These are phyloP conservation scores for Capromys pilorides DNA, from an alignment of 2,797 vertebrate genomes.

Conservation along the genomic window DNA sequence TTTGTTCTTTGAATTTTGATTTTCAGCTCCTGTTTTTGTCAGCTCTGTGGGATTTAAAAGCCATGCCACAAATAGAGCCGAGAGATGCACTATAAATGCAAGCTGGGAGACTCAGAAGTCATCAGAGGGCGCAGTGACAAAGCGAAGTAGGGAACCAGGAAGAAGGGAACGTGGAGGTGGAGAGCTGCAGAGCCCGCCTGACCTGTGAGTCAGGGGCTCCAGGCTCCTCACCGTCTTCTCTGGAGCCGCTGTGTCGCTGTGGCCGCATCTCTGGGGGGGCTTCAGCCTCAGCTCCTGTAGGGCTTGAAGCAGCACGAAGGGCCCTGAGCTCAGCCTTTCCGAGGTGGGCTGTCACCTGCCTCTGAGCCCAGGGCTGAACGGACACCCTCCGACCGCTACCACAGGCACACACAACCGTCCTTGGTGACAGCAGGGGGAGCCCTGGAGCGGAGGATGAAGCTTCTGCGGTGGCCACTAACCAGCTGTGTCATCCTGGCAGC, in stretches of 20 bases:
- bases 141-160: not conserved
- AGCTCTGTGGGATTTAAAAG: not conserved
- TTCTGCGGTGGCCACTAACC: not conserved
- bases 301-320: not conserved
- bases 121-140: not conserved
- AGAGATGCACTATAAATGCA: not conserved
- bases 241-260: not conserved
- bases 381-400: not conserved
- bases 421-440: no score
- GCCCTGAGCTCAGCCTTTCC: not conserved
- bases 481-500: not conserved
- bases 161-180: not conserved
- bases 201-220: no score
- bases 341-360: not conserved
- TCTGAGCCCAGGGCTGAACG: rapidly evolving
- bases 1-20: not conserved
- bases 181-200: not conserved
- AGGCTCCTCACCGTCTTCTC: not conserved
- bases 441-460: not conserved
- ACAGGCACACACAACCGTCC: rapidly evolving
- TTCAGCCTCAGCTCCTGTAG: not conserved
- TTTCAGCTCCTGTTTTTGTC: not conserved
- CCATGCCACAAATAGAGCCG: not conserved
- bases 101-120: not conserved
- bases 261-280: no score